These are phyloP conservation scores for Anguilla megastoma DNA, from an alignment of 2,797 vertebrate genomes.

Conservation along the genomic window DNA sequence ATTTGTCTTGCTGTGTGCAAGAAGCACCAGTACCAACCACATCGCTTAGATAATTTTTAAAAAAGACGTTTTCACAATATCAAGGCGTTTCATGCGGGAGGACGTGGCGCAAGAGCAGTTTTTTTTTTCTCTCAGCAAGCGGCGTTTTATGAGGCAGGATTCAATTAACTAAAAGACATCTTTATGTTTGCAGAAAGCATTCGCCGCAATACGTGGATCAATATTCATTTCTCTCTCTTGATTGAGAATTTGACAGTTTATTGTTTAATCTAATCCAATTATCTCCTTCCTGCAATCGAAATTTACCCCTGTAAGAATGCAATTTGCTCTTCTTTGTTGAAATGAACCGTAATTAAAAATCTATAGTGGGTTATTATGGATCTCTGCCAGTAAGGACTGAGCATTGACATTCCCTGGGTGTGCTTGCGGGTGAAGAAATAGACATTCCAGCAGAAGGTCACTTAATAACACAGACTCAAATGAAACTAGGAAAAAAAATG, in stretches of 20 bases:
- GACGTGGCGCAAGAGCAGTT: not conserved
- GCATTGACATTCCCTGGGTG: slow-evolving; percentile 4
- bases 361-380: slow-evolving; percentile 49
- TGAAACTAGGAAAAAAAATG: not conserved
- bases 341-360: slow-evolving; percentile 49
- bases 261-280: slow-evolving; percentile 33
- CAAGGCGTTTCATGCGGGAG: not conserved
- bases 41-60: not conserved
- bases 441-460: not conserved
- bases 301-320: slow-evolving; percentile 28
- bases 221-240: slow-evolving; percentile 18
- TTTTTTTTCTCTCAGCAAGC: not conserved
- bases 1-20: not conserved
- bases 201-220: not conserved
- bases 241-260: slow-evolving; percentile 22
- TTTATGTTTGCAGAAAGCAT: slow-evolving; percentile 22
- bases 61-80: not conserved
- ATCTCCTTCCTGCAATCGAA: slow-evolving; percentile 22
- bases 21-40: not conserved
- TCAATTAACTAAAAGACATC: slow-evolving; percentile 24
- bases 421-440: not conserved
- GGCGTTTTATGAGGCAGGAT: slow-evolving; percentile 2
- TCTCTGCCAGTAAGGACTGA: slow-evolving; percentile 40
- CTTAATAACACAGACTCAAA: not conserved
- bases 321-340: slow-evolving; percentile 37